Percentiles rank a stretch among this genome's conserved stretches.
phyloP scores from a whole-genome alignment of 2,113 vertebrate genomes.

The Oriolus oriolus region DNA sequence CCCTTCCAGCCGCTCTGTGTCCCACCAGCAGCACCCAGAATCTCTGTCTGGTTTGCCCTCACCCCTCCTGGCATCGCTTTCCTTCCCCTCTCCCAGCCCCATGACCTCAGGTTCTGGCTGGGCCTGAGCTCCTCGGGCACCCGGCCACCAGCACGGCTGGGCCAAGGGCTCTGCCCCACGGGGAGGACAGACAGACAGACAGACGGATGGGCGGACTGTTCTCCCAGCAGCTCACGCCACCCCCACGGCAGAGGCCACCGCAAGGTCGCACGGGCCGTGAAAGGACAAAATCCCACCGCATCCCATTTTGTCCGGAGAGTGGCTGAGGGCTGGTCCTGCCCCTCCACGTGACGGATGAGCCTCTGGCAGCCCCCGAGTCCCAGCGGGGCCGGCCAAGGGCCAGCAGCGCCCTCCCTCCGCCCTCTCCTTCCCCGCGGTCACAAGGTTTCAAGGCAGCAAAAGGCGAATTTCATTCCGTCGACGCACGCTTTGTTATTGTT shows the following conservation, averaged over 20 bases:
- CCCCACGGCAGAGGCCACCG: accelerated
- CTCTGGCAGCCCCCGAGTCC: not conserved
- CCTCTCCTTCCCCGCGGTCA: not conserved
- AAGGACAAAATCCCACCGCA: not conserved
- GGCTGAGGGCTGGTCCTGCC: not conserved
- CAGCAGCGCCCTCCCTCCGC: not conserved
- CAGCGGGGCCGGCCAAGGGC: accelerated
- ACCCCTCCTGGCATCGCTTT: accelerated
- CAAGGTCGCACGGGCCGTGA: accelerated
- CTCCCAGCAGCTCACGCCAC: not conserved
- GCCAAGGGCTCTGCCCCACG: accelerated
- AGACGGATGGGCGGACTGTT: not conserved
- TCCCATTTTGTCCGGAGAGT: accelerated
- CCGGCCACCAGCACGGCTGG: accelerated
- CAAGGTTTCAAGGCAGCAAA: not conserved
- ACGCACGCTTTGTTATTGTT: not conserved
- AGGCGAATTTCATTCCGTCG: not conserved
- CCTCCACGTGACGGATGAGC: not conserved
- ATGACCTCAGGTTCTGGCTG: not conserved
- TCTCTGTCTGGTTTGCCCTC: not conserved
- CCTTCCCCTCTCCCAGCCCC: not conserved
- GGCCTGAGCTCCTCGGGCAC: not conserved
- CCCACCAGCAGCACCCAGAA: accelerated
- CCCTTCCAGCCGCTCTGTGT: accelerated
- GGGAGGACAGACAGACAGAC: not conserved